Base-by-base conservation (phyloP, 2,797 vertebrate genomes). In the Merluccius polli region DNA sequence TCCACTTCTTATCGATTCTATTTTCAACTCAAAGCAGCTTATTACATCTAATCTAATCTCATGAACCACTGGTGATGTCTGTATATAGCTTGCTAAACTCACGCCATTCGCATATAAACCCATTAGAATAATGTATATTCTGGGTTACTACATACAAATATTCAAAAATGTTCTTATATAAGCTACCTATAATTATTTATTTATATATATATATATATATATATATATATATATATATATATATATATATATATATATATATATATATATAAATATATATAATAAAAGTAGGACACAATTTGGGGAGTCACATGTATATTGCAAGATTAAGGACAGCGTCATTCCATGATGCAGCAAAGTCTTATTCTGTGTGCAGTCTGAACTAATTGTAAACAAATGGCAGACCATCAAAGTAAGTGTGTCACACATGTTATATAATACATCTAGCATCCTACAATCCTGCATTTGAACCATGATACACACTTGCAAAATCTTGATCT, bases 21-120 rank as follows among this genome's bases (percentile, higher is more conserved):
- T 96, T 96, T 94, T 91, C 87, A 93, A 92, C 87, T 78, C 84
- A 90, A 97, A 97, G 95, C 93, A 92, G 95, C 95, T 98, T 97
- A 97, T 82, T 87, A 79, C 79, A 52, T 87, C 89, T 97, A 97
- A 97, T 95, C 95, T 93, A 82, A 80, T 95, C 95, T 93, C 82
- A 80, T 86, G 82, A 92, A 91, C 85, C 84, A 84, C 88, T 71
- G 86, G 81, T 89, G 92, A 90, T 87, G 85, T 88, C 80, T 79
- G 41, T 33, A 31, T 21, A 68, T 77, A 73, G 78, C 75, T 71
- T 71, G 76, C 74, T 80, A 73, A 63, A 63, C 59, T 63, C 24
- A 63, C 24, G 59, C 59, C 59, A 63, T 63, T 63, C 59, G 12
- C 24, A 27, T 63, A 63, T 63, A 24, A 2, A 63, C 59, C 48